Base-by-base conservation (phyloP, 2,797 vertebrate genomes). In the Chlorospingus semifuscus region DNA sequence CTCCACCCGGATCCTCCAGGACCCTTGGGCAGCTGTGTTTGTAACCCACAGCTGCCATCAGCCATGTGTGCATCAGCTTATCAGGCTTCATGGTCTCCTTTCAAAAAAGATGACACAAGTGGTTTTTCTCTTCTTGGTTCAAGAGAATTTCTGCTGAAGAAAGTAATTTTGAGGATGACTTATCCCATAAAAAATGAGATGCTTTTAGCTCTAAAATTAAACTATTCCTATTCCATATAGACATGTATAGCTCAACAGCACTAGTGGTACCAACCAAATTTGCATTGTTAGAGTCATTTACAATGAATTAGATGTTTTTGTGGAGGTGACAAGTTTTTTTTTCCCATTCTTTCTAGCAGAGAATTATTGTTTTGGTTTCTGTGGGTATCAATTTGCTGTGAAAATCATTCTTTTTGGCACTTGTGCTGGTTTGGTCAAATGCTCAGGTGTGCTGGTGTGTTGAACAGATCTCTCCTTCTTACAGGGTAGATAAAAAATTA, bases 1-100 rank as follows among this genome's bases (percentile, higher is more conserved):
- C 30, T 90, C 22, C 9, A 41, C 12, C 53, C 59, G 37, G 34
- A 32, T 82, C 2, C 5, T 27, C 37, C 14, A 0, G 2, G 26
- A 27, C 12, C 13, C 53, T 59, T 2, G 16, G 36, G n/a, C 59
- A 79, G 37, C 49, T 68, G 36, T 75, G 53, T 72, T 81, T 69
- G 53, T 80, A 91, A 59, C 39, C 18, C 8, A 9, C 29, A 59
- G 42, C 44, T 3, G 2, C 44, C 64, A 65, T 13, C 4, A 46
- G 23, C 46, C 0, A 0, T 1, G 2, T 82, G 26, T 70, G 27
- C 30, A 71, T 82, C 79, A 60, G 23, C 44, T 81, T 76, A 66
- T 32, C 0, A 0, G 52, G 22, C 46, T 94, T 86, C 0, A 2
- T 59, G 0, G 0, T 50, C 41, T 91, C 39, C 20, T 86, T 86